Percentiles rank a stretch among this genome's conserved stretches.
These are phyloP conservation scores for Papilio glaucus DNA, from an alignment of 1,140 invertebrate genomes.

Conservation along the genomic window DNA sequence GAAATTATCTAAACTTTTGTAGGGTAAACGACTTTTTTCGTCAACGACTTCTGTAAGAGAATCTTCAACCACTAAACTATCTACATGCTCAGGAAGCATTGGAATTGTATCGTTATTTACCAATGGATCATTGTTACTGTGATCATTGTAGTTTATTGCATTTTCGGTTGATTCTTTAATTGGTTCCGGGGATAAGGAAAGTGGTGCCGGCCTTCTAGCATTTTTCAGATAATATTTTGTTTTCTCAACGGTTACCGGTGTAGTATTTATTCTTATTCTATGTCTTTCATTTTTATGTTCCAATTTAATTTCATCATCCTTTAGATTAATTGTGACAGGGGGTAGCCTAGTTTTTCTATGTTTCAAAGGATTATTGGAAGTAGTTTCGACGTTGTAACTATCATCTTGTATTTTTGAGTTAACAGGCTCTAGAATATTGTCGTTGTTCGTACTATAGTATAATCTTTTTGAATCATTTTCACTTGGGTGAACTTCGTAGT, in stretches of 20 bases:
- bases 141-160: slow-evolving; percentile 18
- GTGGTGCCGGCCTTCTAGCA: slow-evolving; percentile 61
- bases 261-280: slow-evolving; percentile 48
- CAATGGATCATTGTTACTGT: background rate
- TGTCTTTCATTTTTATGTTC: slow-evolving; percentile 36
- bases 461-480: slow-evolving; percentile 31
- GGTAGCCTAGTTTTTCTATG: slow-evolving; percentile 12
- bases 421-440: slow-evolving; percentile 11
- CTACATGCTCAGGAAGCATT: background rate
- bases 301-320: background rate
- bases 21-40: slow-evolving; percentile 45
- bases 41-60: slow-evolving; percentile 17
- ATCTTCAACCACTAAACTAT: slow-evolving; percentile 22
- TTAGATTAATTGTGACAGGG: background rate
- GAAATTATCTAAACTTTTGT: slow-evolving; percentile 70
- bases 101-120: background rate
- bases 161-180: slow-evolving; percentile 24
- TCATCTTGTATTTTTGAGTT: slow-evolving; percentile 5
- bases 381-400: slow-evolving; percentile 13
- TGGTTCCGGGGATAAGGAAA: background rate
- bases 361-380: slow-evolving; percentile 1
- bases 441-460: slow-evolving; percentile 22
- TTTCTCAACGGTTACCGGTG: slow-evolving; percentile 49
- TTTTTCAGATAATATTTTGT: slow-evolving; percentile 76
- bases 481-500: slow-evolving; percentile 9